These are phyloP conservation scores for Drosophila atripex DNA, from an alignment of 2,888 invertebrate genomes.

Conservation along the genomic window DNA sequence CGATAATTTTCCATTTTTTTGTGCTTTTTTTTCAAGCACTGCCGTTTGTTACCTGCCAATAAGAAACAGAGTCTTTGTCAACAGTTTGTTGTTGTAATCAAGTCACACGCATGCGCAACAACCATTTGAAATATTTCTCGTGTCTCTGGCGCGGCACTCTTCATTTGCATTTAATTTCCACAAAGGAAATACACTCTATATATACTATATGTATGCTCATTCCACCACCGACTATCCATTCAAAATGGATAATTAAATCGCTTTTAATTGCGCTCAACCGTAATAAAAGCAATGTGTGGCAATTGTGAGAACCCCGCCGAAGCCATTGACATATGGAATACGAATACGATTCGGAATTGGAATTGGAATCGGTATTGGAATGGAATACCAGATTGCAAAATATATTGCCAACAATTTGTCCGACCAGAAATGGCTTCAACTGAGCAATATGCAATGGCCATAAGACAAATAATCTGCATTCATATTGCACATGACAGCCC, in stretches of 20 bases:
- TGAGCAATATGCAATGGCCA: background rate
- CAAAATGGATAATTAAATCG: slow-evolving; percentile 63
- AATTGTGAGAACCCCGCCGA: slow-evolving; percentile 65
- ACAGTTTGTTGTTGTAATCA: slow-evolving; percentile 50
- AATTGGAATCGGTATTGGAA: too few species aligned
- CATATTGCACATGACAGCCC: slow-evolving; percentile 37
- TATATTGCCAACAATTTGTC: slow-evolving; percentile 62
- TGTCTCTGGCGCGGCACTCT: slow-evolving; percentile 30
- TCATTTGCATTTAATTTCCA: slow-evolving; percentile 65
- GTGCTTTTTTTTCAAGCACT: slow-evolving; percentile 9
- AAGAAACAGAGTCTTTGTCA: slow-evolving; percentile 48
- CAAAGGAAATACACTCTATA: slow-evolving; percentile 31
- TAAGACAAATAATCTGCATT: slow-evolving; percentile 39
- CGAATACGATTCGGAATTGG: slow-evolving; percentile 22
- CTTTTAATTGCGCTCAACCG: slow-evolving; percentile 59
- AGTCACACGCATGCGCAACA: slow-evolving; percentile 67
- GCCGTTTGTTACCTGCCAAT: slow-evolving; percentile 39
- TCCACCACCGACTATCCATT: slow-evolving; percentile 3
- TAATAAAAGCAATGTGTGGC: slow-evolving; percentile 52
- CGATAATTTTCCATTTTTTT: slow-evolving; percentile 40
- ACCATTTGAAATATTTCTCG: slow-evolving; percentile 43
- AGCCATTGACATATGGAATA: slow-evolving; percentile 36
- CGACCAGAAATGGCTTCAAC: slow-evolving; percentile 38
- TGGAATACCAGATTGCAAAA: slow-evolving; percentile 48
- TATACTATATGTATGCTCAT: slow-evolving; percentile 1